Percentiles rank a stretch among this genome's conserved stretches.
Conservation (phyloP, 1,140 invertebrate species). For the Drosophila kohkoa region DNA sequence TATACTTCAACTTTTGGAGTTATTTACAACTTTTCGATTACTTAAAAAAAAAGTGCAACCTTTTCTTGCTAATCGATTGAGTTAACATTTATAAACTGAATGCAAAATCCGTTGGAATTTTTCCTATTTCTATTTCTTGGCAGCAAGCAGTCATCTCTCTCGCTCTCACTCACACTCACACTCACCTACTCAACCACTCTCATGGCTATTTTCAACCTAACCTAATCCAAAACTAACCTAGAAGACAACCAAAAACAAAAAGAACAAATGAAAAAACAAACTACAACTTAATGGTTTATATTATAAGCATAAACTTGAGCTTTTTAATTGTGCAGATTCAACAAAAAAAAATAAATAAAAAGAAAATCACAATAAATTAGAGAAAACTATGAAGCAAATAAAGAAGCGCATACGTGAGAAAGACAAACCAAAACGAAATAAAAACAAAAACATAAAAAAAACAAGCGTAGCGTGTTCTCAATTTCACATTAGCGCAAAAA, state of each 20-base stretch:
- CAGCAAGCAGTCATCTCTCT: constrained; percentile 11
- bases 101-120: too few relatives aligned
- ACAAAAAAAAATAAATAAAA: constrained; percentile 38
- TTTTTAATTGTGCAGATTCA: constrained; percentile 76
- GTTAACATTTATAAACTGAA: too few relatives aligned
- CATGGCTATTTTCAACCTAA: constrained; percentile 25
- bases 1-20: too few relatives aligned
- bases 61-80: too few relatives aligned
- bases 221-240: constrained; percentile 63
- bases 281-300: constrained; percentile 70
- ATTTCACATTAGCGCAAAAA: constrained; percentile 2
- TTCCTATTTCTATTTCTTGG: not conserved
- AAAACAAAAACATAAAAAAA: constrained; percentile 32
- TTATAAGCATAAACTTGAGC: constrained; percentile 75
- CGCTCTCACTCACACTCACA: constrained; percentile 5
- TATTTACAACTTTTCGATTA: too few relatives aligned
- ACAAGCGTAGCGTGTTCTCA: not conserved
- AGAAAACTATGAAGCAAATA: constrained; percentile 19
- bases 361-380: constrained; percentile 29
- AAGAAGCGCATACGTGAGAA: constrained; percentile 22
- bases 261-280: constrained; percentile 21
- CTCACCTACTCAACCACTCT: constrained; percentile 1
- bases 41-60: too few relatives aligned
- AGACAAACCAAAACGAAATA: not conserved
- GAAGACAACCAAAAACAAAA: constrained; percentile 42